Evolutionary conservation across 2,113 vertebrate species (phyloP).

Genomic region (Platichthys flesus): DNA sequence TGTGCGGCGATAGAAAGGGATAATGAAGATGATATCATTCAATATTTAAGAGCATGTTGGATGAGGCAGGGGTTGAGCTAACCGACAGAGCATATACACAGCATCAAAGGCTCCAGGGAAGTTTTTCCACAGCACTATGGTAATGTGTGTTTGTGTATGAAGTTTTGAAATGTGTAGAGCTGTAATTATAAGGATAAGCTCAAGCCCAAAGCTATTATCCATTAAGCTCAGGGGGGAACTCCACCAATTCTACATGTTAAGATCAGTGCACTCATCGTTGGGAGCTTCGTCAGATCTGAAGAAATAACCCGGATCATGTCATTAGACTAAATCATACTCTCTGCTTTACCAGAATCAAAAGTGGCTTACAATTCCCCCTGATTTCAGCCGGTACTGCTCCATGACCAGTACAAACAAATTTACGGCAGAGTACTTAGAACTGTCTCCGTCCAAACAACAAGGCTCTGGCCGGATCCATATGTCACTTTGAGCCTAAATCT

Average conservation of each 20-base stretch:
- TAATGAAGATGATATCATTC: conserved; percentile 49
- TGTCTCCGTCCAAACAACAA: no score
- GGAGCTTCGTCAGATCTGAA: background rate
- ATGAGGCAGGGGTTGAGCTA: conserved; percentile 5
- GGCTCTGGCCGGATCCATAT: no score
- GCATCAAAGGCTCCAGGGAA: conserved; percentile 21
- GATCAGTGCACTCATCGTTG: background rate
- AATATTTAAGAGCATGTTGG: conserved; percentile 41
- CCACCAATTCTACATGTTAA: background rate
- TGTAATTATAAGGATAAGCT: background rate
- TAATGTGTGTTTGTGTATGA: background rate
- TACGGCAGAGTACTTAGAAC: no score
- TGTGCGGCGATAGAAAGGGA: conserved; percentile 11
- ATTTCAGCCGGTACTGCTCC: no score
- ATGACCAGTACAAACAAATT: no score
- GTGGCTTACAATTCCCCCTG: no score
- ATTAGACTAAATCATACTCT: background rate
- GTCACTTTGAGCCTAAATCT: no score
- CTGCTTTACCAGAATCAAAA: background rate
- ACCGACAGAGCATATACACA: conserved; percentile 8
- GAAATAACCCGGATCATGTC: background rate
- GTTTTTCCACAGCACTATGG: background rate
- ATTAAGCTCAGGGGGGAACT: background rate
- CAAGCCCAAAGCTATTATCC: background rate
- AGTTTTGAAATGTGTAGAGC: background rate